Base-by-base conservation (phyloP, 2,888 invertebrate genomes). In the Meiosimyza platycephala region DNA sequence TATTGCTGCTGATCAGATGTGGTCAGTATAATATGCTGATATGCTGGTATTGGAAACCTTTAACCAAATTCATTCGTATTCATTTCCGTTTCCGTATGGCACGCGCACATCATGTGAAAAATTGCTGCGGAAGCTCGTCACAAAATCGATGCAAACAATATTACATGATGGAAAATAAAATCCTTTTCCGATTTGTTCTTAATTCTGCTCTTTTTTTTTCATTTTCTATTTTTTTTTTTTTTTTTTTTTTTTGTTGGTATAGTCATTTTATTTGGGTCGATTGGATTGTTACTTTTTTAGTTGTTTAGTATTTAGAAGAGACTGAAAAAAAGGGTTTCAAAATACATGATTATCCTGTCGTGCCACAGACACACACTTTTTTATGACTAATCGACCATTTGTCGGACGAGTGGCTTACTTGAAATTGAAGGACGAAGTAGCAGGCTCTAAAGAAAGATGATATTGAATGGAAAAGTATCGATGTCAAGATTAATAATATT, bases 361-460 rank as follows among this genome's bases (percentile, higher is more conserved):
- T 72, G 71, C 60, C 55, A 18, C n/a, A 11, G 55, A 16, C 22
- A 22, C 55, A 55, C 55, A 18, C 57, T 72, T 72, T 60, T 73
- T 76, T 74, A 75, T 76, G 75, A 75, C 74, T 75, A 76, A 76
- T 74, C 71, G 76, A 33, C 74, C 76, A 76, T 76, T 76, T 76
- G 63, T 69, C 74, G 76, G 74, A 59, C 71, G 76, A 76, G 73
- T 74, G 72, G 75, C 68, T 72, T 71, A 68, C 54, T 65, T 71
- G 64, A 71, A 71, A 74, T 66, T 22, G 16, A 18, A 62, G n/a
- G 33, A 22, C 62, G 22, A 28, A 28, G 1, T 40, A 9, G 9
- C 40, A 40, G 3, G 2, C 28, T 28, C 28, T 28, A 3, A 40
- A 9, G 9, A 1, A 40, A 40, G 40, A 6, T 40, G 1, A 9